Base-by-base conservation (phyloP, 2,888 invertebrate species). In the Eupithecia insigniata region DNA sequence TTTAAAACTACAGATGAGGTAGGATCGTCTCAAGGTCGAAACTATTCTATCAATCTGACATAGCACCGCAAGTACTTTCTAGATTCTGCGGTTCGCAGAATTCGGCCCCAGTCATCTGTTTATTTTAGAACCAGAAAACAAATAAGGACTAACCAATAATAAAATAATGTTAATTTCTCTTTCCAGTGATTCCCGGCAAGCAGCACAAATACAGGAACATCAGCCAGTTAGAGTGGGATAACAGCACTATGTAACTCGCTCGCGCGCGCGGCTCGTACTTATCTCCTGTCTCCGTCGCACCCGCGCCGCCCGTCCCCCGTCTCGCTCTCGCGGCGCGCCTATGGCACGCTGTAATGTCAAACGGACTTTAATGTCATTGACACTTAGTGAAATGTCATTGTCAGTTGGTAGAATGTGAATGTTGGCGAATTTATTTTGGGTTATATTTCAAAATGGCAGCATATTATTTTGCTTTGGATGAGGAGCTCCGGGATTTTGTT, bases 161-260 rank as follows among this genome's bases (percentile, higher is more conserved):
- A 69, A 18, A 32, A 22, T 32, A 34, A 60, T 26, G 0, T 60
- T n/a, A 14, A n/a, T 14, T 30, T 70, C 3, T 64, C 66, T 51
- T 82, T 81, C 1, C 88, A 92, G 94, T 92, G 87, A 83, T 94
- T 88, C 89, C 95, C 26, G 90, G 92, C 85, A 93, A 93, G 85
- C 92, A 92, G 83, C 94, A 94, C 87, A 94, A 96, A 87, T 96
- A 96, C 90, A 95, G 96, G 85, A 96, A 96, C 92, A 96, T 96
- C 86, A 96, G 96, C 90, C 96, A 96, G 91, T 92, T 96, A 79
- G 96, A 96, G 92, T 96, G 96, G 96, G 96, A 96, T 92, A 96
- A 96, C 94, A 96, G 96, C 91, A 96, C 96, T 83, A 96, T 96
- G 96, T 96, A 96, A 95, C 84, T 82, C 82, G 79, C 36, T 55